phyloP scores from a whole-genome alignment of 2,888 invertebrate species.

The Chrysodeixis includens region DNA sequence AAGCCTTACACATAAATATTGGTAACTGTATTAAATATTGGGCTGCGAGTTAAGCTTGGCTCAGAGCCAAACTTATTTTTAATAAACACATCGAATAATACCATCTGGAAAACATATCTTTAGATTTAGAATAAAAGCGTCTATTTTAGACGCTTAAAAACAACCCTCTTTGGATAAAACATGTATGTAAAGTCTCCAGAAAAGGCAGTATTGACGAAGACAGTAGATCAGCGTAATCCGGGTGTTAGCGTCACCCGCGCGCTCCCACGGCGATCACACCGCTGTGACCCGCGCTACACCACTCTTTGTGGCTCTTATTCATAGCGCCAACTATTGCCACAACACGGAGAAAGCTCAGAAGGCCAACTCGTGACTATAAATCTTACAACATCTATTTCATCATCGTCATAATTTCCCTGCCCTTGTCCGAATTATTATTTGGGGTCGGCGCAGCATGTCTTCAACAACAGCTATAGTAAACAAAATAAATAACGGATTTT shows the following conservation, averaged over 20 bases:
- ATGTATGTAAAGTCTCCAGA: not conserved
- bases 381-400: no score
- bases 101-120: not conserved
- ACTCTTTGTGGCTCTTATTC: slow-evolving; percentile 45
- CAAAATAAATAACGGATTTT: no score
- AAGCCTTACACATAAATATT: not conserved
- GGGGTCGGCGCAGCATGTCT: no score
- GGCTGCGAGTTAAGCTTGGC: not conserved
- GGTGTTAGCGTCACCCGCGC: slow-evolving; percentile 22
- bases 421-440: no score
- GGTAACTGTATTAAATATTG: not conserved
- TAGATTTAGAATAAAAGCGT: not conserved
- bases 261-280: slow-evolving; percentile 48
- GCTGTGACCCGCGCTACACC: slow-evolving; percentile 32
- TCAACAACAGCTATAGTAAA: no score
- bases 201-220: slow-evolving; percentile 3
- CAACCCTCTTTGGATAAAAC: not conserved
- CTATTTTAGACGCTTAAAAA: not conserved
- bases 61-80: not conserved
- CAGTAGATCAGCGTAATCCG: slow-evolving; percentile 19
- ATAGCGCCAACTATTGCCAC: slow-evolving; percentile 12
- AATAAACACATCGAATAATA: no score
- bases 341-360: not conserved
- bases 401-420: no score
- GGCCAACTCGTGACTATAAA: not conserved